phyloP scores from a whole-genome alignment of 2,888 invertebrate genomes.

The Pedicia rivosa region DNA sequence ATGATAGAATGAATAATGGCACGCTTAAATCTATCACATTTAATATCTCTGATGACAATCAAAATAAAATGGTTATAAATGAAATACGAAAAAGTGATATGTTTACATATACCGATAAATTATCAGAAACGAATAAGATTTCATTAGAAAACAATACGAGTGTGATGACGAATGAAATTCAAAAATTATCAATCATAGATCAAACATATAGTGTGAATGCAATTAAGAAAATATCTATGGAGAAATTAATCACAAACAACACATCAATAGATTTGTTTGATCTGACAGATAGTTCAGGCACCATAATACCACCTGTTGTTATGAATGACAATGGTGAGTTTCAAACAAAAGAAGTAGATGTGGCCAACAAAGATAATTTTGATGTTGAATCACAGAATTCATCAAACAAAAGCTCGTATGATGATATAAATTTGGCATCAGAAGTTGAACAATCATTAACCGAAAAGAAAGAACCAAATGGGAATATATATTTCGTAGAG shows the following conservation, averaged over 20 bases:
- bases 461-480: slow-evolving; percentile 22
- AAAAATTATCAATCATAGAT: too few relatives aligned
- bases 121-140: too few relatives aligned
- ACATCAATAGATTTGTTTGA: too few relatives aligned
- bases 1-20: neutral
- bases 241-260: neutral
- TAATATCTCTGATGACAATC: neutral
- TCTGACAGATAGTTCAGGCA: too few relatives aligned
- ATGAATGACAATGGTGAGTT: neutral
- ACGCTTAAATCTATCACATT: neutral
- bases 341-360: neutral
- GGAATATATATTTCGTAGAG: slow-evolving; percentile 22
- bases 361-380: neutral
- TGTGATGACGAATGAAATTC: too few relatives aligned
- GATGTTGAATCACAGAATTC: slow-evolving; percentile 5
- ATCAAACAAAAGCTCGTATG: slow-evolving; percentile 13
- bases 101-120: too few relatives aligned
- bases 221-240: too few relatives aligned
- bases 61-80: neutral
- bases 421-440: slow-evolving; percentile 22
- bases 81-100: too few relatives aligned
- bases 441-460: slow-evolving; percentile 20
- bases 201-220: too few relatives aligned
- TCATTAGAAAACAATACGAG: too few relatives aligned
- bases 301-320: neutral